phyloP scores from a whole-genome alignment of 2,113 vertebrate genomes.

The Cyanoliseus patagonus region DNA sequence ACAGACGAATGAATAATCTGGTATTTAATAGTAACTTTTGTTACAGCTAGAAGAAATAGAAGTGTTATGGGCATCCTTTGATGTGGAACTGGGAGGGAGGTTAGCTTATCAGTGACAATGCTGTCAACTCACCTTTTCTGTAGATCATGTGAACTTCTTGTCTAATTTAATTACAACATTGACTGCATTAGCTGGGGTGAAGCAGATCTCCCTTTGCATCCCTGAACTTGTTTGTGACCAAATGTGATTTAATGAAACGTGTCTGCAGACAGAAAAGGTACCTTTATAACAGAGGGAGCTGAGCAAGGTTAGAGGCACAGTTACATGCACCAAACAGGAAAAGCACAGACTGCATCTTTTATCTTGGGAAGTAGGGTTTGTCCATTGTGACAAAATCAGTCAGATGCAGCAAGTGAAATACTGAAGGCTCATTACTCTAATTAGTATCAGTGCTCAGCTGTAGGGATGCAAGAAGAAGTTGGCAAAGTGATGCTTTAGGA shows the following conservation, averaged over 20 bases:
- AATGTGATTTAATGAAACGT: not conserved
- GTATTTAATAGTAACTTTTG: not conserved
- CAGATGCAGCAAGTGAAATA: slow-evolving; percentile 30
- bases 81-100: not conserved
- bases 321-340: not conserved
- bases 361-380: slow-evolving; percentile 29
- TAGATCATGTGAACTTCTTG: not conserved
- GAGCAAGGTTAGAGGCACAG: not conserved
- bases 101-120: not conserved
- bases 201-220: not conserved
- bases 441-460: slow-evolving; percentile 37
- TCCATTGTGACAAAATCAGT: slow-evolving; percentile 45
- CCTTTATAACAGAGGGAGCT: not conserved
- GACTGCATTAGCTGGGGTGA: not conserved
- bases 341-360: not conserved
- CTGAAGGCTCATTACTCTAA: slow-evolving; percentile 48
- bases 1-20: not conserved
- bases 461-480: not conserved
- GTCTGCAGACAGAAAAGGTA: not conserved
- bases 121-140: not conserved
- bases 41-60: not conserved
- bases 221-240: not conserved
- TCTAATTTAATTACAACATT: not conserved
- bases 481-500: not conserved
- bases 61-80: not conserved